Percentiles rank a stretch among this genome's conserved stretches.
Evolutionary conservation across 30 jellyfish, hydroid and myxozoan genomes (phyloP).

Genomic region (Pelagia noctiluca): DNA sequence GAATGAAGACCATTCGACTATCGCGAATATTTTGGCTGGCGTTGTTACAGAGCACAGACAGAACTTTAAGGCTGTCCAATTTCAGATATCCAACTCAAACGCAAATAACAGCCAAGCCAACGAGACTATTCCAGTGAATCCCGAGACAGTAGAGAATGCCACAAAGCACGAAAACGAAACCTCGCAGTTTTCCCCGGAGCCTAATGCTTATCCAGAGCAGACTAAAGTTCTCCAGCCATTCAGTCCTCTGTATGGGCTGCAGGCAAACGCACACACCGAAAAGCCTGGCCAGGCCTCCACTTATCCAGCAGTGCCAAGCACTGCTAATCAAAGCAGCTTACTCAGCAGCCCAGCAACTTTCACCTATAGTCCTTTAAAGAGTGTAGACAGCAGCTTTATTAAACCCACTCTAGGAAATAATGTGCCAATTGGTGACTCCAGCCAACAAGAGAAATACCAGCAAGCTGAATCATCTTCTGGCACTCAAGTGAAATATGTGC

Average conservation of each 20-base stretch:
- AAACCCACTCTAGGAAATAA: too few relatives aligned
- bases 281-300: too few relatives aligned
- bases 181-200: too few relatives aligned
- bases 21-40: conserved; percentile 50
- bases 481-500: too few relatives aligned
- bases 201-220: too few relatives aligned
- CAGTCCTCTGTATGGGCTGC: too few relatives aligned
- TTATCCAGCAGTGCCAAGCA: too few relatives aligned
- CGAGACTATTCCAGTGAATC: background rate
- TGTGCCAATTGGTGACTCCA: too few relatives aligned
- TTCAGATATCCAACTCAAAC: conserved; percentile 25
- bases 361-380: background rate
- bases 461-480: too few relatives aligned
- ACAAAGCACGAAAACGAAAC: background rate
- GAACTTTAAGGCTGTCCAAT: conserved; percentile 50
- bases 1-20: conserved; percentile 29
- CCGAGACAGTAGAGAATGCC: background rate
- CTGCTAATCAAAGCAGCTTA: background rate
- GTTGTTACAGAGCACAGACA: conserved; percentile 41
- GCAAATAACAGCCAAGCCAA: background rate
- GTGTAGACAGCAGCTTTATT: background rate
- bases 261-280: too few relatives aligned
- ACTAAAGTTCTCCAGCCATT: too few relatives aligned
- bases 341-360: background rate
- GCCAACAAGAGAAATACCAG: too few relatives aligned